phyloP scores from a whole-genome alignment of 2,113 vertebrate species.

The Calcarius ornatus region DNA sequence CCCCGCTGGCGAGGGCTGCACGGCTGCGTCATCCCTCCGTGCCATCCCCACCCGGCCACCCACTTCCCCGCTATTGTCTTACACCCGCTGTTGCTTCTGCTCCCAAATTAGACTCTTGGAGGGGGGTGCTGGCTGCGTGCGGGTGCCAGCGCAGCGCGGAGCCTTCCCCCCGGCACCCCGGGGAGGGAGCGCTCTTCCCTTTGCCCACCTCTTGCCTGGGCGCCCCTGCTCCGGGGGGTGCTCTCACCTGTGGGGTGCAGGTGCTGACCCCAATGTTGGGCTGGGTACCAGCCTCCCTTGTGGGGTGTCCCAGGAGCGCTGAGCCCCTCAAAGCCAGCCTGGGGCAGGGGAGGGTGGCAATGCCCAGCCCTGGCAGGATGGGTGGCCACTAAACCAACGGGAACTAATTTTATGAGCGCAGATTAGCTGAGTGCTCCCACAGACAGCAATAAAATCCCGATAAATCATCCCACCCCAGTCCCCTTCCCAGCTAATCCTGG shows the following conservation, averaged over 20 bases:
- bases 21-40: constrained; percentile 44
- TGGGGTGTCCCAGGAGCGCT: fast-evolving
- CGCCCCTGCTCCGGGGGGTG: neutral
- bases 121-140: neutral
- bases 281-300: neutral
- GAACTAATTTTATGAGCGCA: neutral
- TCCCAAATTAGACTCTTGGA: constrained; percentile 15
- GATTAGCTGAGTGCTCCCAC: neutral
- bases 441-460: neutral
- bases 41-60: constrained; percentile 40
- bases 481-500: neutral
- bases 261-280: neutral
- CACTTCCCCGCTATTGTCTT: constrained; percentile 48
- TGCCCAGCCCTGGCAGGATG: neutral
- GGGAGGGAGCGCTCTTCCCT: neutral
- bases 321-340: neutral
- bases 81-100: constrained; percentile 50
- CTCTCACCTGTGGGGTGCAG: neutral
- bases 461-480: neutral
- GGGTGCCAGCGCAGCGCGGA: neutral
- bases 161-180: neutral
- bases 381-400: neutral
- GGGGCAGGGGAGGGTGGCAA: neutral
- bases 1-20: neutral
- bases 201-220: neutral